Evolutionary conservation across 1,140 invertebrate genomes (phyloP).

Genomic region (Drosophila tsacasi): DNA sequence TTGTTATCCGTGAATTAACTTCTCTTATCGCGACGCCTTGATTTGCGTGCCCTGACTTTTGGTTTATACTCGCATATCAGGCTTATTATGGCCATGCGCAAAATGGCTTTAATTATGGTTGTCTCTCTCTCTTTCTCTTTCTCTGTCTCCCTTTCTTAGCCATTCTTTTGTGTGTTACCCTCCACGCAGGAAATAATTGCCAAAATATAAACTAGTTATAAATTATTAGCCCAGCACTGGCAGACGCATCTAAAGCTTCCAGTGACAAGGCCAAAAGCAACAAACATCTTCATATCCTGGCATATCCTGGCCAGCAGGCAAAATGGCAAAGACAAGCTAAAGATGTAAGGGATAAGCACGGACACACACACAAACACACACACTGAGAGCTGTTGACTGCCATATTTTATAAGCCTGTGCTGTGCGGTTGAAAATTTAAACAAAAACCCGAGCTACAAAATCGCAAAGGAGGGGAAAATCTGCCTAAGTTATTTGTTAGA

Average conservation of each 20-base stretch:
- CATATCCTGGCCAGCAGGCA: slow-evolving; percentile 38
- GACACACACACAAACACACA: slow-evolving; percentile 28
- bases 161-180: slow-evolving; percentile 8
- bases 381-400: slow-evolving; percentile 48
- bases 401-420: slow-evolving; percentile 73
- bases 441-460: slow-evolving; percentile 64
- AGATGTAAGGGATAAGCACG: slow-evolving; percentile 67
- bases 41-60: slow-evolving; percentile 64
- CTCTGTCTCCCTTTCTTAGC: not conserved
- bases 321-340: slow-evolving; percentile 50
- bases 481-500: slow-evolving; percentile 39
- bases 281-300: slow-evolving; percentile 28
- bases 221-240: slow-evolving; percentile 70
- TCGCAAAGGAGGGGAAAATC: slow-evolving; percentile 28
- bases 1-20: slow-evolving; percentile 82
- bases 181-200: slow-evolving; percentile 72
- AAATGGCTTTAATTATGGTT: slow-evolving; percentile 67
- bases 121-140: not conserved
- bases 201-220: slow-evolving; percentile 83
- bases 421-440: slow-evolving; percentile 74
- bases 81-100: slow-evolving; percentile 63
- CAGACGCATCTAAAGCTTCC: slow-evolving; percentile 54
- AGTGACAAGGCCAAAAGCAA: slow-evolving; percentile 51
- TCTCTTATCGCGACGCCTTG: slow-evolving; percentile 75
- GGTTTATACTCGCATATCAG: slow-evolving; percentile 61